A percentile compares a stretch with the other conserved stretches of the same genome.
Conservation (phyloP, 1,140 invertebrate species). For the Aleiodes sp. region DNA sequence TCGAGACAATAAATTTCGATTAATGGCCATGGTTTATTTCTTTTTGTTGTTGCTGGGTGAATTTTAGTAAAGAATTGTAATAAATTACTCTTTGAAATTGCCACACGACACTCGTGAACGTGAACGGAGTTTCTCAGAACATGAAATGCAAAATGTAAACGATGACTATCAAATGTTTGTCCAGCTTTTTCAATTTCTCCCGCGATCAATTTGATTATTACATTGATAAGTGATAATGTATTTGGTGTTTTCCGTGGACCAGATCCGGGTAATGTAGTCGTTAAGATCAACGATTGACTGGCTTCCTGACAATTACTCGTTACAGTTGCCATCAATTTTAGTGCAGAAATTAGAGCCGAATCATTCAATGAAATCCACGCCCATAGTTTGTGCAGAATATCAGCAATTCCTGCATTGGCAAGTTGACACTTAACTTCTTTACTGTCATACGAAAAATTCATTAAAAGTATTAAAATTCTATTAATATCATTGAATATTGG, state of each 20-base stretch:
- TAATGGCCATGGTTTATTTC: slow-evolving; percentile 53
- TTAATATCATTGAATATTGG: slow-evolving; percentile 64
- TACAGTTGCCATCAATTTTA: slow-evolving; percentile 67
- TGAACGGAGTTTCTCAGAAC: slow-evolving; percentile 64
- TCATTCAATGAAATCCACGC: slow-evolving; percentile 65
- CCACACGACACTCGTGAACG: slow-evolving; percentile 65
- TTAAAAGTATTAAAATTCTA: slow-evolving; percentile 62
- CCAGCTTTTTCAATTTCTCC: slow-evolving; percentile 66
- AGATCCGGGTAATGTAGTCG: slow-evolving; percentile 64
- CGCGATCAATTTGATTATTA: slow-evolving; percentile 58
- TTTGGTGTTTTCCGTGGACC: slow-evolving; percentile 66
- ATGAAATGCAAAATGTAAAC: slow-evolving; percentile 63
- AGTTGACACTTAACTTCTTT: slow-evolving; percentile 57
- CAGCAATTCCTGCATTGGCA: slow-evolving; percentile 61
- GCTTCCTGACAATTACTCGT: slow-evolving; percentile 65
- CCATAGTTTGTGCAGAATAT: slow-evolving; percentile 69
- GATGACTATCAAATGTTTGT: slow-evolving; percentile 57
- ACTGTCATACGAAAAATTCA: slow-evolving; percentile 65
- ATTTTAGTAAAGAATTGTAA: slow-evolving; percentile 57
- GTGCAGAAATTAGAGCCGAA: slow-evolving; percentile 52
- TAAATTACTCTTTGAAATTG: slow-evolving; percentile 65
- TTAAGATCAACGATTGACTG: slow-evolving; percentile 65
- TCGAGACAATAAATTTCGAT: slow-evolving; percentile 58
- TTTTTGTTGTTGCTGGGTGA: slow-evolving; percentile 53
- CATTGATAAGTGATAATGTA: slow-evolving; percentile 65